Conservation (phyloP, 2,888 invertebrate genomes). For the Brachyptera risi region DNA sequence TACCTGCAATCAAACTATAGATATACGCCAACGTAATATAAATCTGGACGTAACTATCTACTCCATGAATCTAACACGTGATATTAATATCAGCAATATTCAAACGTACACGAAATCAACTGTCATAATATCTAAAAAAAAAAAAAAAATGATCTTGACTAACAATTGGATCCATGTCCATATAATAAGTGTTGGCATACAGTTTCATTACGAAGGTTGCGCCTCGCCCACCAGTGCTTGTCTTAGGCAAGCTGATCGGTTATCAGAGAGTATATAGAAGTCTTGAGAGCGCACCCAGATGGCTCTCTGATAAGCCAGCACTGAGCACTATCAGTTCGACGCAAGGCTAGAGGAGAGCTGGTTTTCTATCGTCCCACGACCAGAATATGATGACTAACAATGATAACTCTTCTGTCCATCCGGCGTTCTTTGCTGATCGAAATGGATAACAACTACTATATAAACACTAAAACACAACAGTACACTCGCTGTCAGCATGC, state of each 20-base stretch:
- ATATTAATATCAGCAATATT: no score
- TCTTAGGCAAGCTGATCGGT: background rate
- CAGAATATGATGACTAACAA: background rate
- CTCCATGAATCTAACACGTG: no score
- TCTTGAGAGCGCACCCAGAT: background rate
- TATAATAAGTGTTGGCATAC: no score
- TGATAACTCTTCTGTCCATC: conserved; percentile 5
- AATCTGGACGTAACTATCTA: no score
- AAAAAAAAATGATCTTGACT: no score
- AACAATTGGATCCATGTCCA: no score
- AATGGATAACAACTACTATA: conserved; percentile 8
- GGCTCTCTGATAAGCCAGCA: background rate
- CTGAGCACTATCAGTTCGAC: background rate
- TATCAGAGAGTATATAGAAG: background rate
- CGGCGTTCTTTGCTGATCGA: conserved; percentile 16
- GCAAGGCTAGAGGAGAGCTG: background rate
- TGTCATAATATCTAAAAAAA: no score
- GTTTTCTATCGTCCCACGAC: conserved; percentile 10
- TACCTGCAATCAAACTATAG: no score
- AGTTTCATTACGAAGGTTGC: no score
- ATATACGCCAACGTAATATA: no score
- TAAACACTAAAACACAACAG: conserved; percentile 4
- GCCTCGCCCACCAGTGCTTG: background rate
- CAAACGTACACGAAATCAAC: no score
- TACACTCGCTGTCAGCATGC: background rate